phyloP scores from a whole-genome alignment of 2,113 vertebrate species.

The Podarcis raffonei region DNA sequence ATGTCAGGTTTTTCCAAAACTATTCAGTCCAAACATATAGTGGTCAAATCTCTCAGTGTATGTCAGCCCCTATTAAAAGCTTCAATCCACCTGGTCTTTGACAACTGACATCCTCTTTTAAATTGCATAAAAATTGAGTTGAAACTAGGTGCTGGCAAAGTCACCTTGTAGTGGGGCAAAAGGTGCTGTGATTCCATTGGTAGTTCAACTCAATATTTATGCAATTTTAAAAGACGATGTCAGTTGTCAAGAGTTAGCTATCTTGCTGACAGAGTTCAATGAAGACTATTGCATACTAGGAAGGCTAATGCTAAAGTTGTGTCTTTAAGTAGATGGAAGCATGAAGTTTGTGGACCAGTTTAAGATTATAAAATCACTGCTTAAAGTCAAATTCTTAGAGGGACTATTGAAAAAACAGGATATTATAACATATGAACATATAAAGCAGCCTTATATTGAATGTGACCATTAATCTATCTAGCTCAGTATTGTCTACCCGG shows the following conservation, averaged over 20 bases:
- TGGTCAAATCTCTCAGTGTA: too few relatives aligned
- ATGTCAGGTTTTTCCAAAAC: not conserved
- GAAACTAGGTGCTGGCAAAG: not conserved
- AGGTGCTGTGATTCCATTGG: not conserved
- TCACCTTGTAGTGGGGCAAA: not conserved
- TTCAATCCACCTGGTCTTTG: not conserved
- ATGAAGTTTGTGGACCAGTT: not conserved
- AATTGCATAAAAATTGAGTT: not conserved
- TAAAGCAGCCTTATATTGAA: too few relatives aligned
- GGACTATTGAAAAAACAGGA: not conserved
- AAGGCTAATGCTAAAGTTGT: not conserved
- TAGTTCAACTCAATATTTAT: not conserved
- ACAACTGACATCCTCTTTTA: not conserved
- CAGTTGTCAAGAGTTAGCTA: not conserved
- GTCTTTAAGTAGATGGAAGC: not conserved
- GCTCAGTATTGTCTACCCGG: too few relatives aligned
- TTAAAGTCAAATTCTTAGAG: not conserved
- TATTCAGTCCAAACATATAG: not conserved
- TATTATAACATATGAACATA: not conserved
- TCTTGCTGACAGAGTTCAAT: not conserved
- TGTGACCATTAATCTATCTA: too few relatives aligned
- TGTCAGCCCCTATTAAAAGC: too few relatives aligned
- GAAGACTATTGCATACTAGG: not conserved
- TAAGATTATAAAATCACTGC: not conserved
- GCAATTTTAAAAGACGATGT: not conserved